Evolutionary conservation across 92 coral and sea anemone species (phyloP).

Genomic region (Epizoanthus rinbou): DNA sequence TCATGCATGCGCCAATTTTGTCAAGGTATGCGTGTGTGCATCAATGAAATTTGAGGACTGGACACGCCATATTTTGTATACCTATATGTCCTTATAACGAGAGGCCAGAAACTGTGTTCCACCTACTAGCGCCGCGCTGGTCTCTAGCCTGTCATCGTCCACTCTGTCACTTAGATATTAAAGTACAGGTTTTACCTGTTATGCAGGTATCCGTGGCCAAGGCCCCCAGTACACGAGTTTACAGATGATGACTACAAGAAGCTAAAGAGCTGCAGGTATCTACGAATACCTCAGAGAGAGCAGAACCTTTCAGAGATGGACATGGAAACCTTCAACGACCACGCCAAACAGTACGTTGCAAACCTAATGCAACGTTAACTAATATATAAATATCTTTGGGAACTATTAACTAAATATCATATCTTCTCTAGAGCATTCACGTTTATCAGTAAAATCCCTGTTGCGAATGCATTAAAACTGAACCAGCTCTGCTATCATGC

Average conservation of each 20-base stretch:
- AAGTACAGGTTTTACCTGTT: background rate
- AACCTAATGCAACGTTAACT: slow-evolving; percentile 1
- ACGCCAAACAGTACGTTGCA: slow-evolving; percentile 8
- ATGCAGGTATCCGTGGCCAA: slow-evolving; percentile 88
- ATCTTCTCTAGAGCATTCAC: too few species aligned
- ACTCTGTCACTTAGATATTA: background rate
- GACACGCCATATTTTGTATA: too few species aligned
- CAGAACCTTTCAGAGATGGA: slow-evolving; percentile 47
- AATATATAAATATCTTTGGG: too few species aligned
- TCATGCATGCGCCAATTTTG: too few species aligned
- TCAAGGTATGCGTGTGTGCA: too few species aligned
- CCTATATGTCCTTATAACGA: too few species aligned
- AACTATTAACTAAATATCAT: too few species aligned
- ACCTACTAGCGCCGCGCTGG: background rate
- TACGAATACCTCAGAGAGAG: slow-evolving; percentile 57
- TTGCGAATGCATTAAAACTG: too few species aligned
- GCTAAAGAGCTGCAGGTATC: slow-evolving; percentile 70
- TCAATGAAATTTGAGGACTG: too few species aligned
- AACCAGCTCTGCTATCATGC: too few species aligned
- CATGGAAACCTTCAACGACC: background rate
- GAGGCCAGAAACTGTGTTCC: too few species aligned
- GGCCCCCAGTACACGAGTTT: slow-evolving; percentile 58
- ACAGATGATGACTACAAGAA: slow-evolving; percentile 75
- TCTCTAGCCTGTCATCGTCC: background rate
- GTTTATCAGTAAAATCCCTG: too few species aligned